A percentile compares a stretch with the other conserved stretches of the same genome.
Evolutionary conservation across 2,888 invertebrate species (phyloP).

Genomic region (Parascotia fuliginaria): DNA sequence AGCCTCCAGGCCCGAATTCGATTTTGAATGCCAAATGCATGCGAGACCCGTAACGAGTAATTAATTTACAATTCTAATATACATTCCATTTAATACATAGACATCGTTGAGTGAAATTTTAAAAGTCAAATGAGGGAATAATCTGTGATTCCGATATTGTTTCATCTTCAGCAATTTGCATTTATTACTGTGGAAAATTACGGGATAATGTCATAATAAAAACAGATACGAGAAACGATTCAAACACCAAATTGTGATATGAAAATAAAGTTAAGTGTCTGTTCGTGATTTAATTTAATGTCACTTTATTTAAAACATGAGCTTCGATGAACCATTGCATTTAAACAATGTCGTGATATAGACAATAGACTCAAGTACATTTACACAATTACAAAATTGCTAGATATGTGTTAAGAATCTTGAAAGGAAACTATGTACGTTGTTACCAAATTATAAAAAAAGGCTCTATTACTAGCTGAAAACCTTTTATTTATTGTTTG

Average conservation of each 20-base stretch:
- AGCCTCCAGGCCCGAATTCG: constrained; percentile 71
- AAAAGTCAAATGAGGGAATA: constrained; percentile 55
- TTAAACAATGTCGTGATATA: too few relatives aligned
- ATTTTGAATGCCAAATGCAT: constrained; percentile 69
- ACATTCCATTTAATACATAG: constrained; percentile 54
- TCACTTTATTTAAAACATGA: background rate
- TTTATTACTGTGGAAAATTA: constrained; percentile 28
- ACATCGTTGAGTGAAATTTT: constrained; percentile 53
- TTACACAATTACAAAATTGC: too few relatives aligned
- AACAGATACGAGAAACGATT: constrained; percentile 15
- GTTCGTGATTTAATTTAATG: constrained; percentile 1
- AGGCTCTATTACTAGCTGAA: too few relatives aligned
- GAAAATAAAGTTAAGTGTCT: constrained; percentile 7
- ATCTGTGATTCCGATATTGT: constrained; percentile 49
- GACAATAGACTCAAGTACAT: too few relatives aligned
- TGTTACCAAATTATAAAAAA: too few relatives aligned
- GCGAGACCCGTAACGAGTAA: constrained; percentile 62
- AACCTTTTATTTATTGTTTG: too few relatives aligned
- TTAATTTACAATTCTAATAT: constrained; percentile 74
- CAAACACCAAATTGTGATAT: constrained; percentile 8
- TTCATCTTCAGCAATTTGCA: constrained; percentile 40
- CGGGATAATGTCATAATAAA: constrained; percentile 19
- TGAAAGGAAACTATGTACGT: too few relatives aligned
- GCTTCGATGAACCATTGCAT: too few relatives aligned
- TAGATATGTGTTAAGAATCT: too few relatives aligned